Percentiles rank a stretch among this genome's conserved stretches.
Conservation (phyloP, 2,113 vertebrate species). For the Spilogale gracilis region DNA sequence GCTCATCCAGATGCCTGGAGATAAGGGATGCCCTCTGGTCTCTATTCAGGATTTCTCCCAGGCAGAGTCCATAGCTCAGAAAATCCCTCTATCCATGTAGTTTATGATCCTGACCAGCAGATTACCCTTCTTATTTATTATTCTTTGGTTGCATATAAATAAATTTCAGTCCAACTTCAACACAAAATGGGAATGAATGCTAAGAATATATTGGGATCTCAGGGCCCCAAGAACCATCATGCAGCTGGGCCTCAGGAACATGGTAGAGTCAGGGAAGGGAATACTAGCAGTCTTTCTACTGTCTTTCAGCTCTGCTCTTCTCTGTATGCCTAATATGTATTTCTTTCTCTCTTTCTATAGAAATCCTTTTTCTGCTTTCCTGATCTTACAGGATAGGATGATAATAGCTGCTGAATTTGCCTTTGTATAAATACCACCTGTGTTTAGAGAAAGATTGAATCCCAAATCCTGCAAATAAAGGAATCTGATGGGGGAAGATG, state of each 20-base stretch:
- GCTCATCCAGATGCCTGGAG: background rate
- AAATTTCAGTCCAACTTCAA: background rate
- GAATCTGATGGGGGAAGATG: background rate
- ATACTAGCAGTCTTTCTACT: background rate
- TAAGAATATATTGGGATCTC: background rate
- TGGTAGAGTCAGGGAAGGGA: background rate
- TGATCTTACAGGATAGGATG: background rate
- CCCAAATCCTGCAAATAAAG: conserved; percentile 1
- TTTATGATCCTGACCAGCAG: too few species aligned
- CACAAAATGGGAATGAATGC: background rate
- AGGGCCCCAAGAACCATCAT: too few species aligned
- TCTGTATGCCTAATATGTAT: background rate
- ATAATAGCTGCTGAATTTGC: background rate
- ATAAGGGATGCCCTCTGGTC: background rate
- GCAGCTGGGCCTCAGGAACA: background rate
- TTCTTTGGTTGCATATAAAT: background rate
- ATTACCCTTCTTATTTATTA: background rate
- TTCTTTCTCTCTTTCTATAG: background rate
- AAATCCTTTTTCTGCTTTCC: background rate
- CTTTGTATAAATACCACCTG: background rate
- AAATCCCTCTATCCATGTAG: background rate
- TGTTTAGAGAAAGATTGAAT: conserved; percentile 19
- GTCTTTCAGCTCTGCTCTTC: background rate
- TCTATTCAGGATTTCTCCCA: background rate
- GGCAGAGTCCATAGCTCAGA: background rate